These are phyloP conservation scores for Euschistus heros DNA, from an alignment of 1,140 invertebrate genomes.

Conservation along the genomic window DNA sequence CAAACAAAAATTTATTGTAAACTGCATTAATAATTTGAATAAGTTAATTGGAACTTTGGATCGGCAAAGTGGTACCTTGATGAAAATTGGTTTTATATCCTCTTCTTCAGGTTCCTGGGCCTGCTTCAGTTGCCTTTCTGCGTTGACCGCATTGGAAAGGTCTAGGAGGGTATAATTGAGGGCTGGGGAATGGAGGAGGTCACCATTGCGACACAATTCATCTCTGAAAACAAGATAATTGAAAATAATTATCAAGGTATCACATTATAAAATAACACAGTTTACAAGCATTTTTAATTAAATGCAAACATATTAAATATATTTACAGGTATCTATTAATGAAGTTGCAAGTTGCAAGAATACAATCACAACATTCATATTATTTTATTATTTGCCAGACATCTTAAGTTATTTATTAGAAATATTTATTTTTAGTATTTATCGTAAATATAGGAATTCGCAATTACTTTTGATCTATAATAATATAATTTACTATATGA, in stretches of 20 bases:
- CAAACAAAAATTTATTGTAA: not conserved
- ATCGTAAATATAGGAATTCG: too few species aligned
- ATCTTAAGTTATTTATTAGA: too few species aligned
- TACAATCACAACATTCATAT: too few species aligned
- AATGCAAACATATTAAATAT: not conserved
- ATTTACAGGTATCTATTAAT: too few species aligned
- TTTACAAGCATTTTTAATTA: too few species aligned
- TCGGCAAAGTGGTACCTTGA: not conserved
- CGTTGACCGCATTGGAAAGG: slow-evolving; percentile 46
- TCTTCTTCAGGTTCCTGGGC: slow-evolving; percentile 33
- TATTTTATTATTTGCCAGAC: too few species aligned
- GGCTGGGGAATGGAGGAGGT: slow-evolving; percentile 76
- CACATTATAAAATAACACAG: too few species aligned
- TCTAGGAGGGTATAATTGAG: slow-evolving; percentile 66
- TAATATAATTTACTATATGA: too few species aligned
- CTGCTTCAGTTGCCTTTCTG: slow-evolving; percentile 28
- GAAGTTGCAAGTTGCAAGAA: too few species aligned
- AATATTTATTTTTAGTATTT: too few species aligned
- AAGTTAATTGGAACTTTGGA: not conserved
- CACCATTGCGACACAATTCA: slow-evolving; percentile 62
- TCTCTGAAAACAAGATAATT: slow-evolving; percentile 36
- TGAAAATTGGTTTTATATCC: slow-evolving; percentile 26
- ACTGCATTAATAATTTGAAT: not conserved
- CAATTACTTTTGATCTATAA: too few species aligned
- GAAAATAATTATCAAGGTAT: too few species aligned